A percentile compares a stretch with the other conserved stretches of the same genome.
These are phyloP conservation scores for Drosophila santomea DNA, from an alignment of 1,140 invertebrate genomes.

Conservation along the genomic window DNA sequence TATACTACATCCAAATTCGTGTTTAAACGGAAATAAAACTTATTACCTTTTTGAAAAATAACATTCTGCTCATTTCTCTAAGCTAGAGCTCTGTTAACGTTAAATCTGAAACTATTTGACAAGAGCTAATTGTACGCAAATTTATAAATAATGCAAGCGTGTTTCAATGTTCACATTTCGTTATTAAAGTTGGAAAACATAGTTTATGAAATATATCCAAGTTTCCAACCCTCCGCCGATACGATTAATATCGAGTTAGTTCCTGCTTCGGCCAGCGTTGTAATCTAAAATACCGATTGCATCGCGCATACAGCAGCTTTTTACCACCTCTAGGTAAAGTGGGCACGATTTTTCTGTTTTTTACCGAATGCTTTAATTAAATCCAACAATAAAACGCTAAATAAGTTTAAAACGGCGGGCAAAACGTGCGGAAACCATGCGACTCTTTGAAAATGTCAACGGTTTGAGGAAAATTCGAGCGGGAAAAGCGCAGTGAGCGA, in stretches of 20 bases:
- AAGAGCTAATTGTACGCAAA: too few relatives aligned
- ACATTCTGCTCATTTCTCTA: too few relatives aligned
- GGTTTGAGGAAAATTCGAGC: not conserved
- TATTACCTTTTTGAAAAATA: too few relatives aligned
- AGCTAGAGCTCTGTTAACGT: too few relatives aligned
- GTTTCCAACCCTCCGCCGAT: not conserved
- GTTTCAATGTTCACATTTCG: too few relatives aligned
- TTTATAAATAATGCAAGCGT: too few relatives aligned
- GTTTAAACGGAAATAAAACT: too few relatives aligned
- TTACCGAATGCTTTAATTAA: slow-evolving; percentile 12
- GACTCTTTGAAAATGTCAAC: not conserved
- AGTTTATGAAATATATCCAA: too few relatives aligned
- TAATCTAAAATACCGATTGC: not conserved
- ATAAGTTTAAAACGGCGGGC: not conserved
- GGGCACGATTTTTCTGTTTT: slow-evolving; percentile 19
- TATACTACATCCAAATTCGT: too few relatives aligned
- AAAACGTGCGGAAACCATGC: not conserved
- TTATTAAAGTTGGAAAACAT: too few relatives aligned
- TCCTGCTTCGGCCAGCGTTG: not conserved
- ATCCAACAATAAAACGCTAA: not conserved
- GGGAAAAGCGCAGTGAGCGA: slow-evolving; percentile 2
- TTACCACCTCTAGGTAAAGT: slow-evolving; percentile 1
- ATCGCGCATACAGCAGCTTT: not conserved
- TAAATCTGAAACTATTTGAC: too few relatives aligned
- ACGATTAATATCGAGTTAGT: not conserved